These are phyloP conservation scores for Phengaris arion DNA, from an alignment of 2,888 invertebrate genomes.

Conservation along the genomic window DNA sequence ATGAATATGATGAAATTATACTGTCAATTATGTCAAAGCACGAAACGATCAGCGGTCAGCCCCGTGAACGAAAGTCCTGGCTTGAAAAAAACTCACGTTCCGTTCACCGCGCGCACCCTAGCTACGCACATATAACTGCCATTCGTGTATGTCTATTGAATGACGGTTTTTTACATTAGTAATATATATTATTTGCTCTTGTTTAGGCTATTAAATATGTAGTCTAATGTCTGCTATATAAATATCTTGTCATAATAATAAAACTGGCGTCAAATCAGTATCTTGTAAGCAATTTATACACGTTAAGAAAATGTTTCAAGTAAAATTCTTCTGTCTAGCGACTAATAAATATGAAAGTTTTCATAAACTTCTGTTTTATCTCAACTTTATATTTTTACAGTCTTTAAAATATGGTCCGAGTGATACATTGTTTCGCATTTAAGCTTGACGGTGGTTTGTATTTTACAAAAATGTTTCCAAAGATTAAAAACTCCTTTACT, in stretches of 20 bases:
- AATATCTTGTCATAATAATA: neutral
- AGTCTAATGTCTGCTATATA: too few species aligned
- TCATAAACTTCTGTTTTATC: slow-evolving; percentile 13
- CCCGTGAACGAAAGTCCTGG: too few species aligned
- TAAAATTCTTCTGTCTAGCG: slow-evolving; percentile 13
- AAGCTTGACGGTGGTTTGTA: neutral
- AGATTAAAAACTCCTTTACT: neutral
- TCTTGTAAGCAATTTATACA: neutral
- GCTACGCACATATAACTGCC: too few species aligned
- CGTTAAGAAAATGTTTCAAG: neutral
- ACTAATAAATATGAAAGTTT: slow-evolving; percentile 17
- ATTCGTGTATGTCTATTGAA: too few species aligned
- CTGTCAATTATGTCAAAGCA: too few species aligned
- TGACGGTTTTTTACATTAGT: too few species aligned
- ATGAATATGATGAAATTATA: too few species aligned
- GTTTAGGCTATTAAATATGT: too few species aligned
- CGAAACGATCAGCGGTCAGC: too few species aligned
- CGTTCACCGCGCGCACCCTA: too few species aligned
- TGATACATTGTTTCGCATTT: slow-evolving; percentile 10
- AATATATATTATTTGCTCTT: too few species aligned
- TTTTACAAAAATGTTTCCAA: neutral
- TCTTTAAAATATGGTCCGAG: slow-evolving; percentile 1
- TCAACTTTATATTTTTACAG: slow-evolving; percentile 9
- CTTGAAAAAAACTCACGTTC: too few species aligned
- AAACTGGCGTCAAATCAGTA: neutral